Base-by-base conservation (phyloP, 2,797 vertebrate species). In the Gadopsis bispinosus region DNA sequence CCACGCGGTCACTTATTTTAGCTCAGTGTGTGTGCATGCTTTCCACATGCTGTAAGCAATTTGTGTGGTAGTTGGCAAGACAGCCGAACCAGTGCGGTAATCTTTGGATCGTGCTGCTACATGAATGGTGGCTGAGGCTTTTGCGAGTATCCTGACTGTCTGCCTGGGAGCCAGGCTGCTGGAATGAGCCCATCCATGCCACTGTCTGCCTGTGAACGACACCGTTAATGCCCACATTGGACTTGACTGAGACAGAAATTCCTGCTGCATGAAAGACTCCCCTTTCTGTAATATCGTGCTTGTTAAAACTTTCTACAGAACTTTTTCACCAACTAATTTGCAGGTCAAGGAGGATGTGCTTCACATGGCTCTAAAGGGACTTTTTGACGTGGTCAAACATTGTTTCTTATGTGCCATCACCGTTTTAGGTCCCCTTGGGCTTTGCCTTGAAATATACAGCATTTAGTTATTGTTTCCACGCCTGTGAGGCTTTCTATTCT, bases 1-100 rank as follows among this genome's bases (percentile, higher is more conserved):
- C 92, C 89, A 91, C 61, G 80, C 51, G 81, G 83, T 80, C 87
- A 81, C 79, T 91, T 81, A 70, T 91, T 91, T 87, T 83, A 86
- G 84, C 69, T 67, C 51, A 56, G 85, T 81, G 86, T 83, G 89
- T 60, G 62, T 59, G 81, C 93, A 95, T 95, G 94, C 91, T 91
- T 95, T 96, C 95, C 95, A 93, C 91, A 94, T 94, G 93, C 89
- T 87, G 94, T 95, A 94, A 95, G 92, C 81, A 85, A 67, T 93
- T 89, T 88, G 86, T 94, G 91, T 85, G 90, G 92, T 81, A 61
- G 81, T 73, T 95, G 92, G 94, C 91, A 88, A 31, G 81, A 68
- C 80, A 58, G 85, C 84, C 60, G 75, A 86, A 81, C 75, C 88
- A 66, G 79, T 94, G 93, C 61, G 91, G 93, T 95, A 92, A 94